Percentiles rank a stretch among this genome's conserved stretches.
Evolutionary conservation across 35 echinoderm and acorn worm genomes (phyloP).

Genomic region (Chiridota heheva): DNA sequence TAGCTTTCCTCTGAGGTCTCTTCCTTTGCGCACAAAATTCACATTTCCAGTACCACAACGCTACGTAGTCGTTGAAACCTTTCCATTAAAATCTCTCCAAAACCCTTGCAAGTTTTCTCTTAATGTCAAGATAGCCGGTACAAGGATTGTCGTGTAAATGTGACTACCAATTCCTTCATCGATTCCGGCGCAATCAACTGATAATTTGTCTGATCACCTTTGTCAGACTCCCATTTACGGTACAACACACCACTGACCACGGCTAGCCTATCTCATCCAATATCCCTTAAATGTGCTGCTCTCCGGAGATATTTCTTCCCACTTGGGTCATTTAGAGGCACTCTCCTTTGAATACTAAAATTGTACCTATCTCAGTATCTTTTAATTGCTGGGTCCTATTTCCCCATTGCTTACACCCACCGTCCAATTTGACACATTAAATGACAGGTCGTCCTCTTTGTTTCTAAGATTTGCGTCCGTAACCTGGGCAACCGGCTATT

Average conservation of each 20-base stretch:
- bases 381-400: not conserved
- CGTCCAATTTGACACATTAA: not conserved
- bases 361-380: conserved; percentile 8
- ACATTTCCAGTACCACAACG: not conserved
- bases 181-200: not conserved
- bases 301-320: not conserved
- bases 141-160: not conserved
- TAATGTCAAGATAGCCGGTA: conserved; percentile 45
- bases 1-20: conserved; percentile 6
- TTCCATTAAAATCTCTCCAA: conserved; percentile 31
- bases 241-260: not conserved
- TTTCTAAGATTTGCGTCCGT: too few species aligned
- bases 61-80: conserved; percentile 5
- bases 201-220: not conserved
- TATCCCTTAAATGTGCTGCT: conserved; percentile 6
- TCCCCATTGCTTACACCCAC: not conserved
- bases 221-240: conserved; percentile 13
- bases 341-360: too few species aligned
- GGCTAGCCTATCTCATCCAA: conserved; percentile 2
- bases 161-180: not conserved
- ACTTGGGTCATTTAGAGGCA: too few species aligned
- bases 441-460: not conserved
- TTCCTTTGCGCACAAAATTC: not conserved
- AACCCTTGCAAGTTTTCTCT: conserved; percentile 26
- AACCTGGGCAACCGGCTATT: not conserved